Base-by-base conservation (phyloP, 2,113 vertebrate species). In the Elgaria multicarinata region DNA sequence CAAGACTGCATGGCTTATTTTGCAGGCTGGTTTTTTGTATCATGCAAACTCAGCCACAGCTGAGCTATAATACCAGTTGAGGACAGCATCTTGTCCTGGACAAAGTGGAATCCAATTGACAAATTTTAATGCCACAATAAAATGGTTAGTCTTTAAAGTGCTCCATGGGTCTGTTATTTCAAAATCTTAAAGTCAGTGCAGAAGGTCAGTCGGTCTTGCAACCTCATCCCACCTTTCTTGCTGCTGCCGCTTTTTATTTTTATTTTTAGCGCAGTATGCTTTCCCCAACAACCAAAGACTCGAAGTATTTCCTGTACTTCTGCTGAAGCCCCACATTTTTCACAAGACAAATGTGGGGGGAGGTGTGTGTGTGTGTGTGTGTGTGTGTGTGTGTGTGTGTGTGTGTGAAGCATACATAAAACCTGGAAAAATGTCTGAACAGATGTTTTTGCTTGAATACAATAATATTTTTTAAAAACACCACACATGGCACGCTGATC, bases 391-490 rank as follows among this genome's bases (percentile, higher is more conserved):
- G n/a, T n/a, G n/a, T n/a, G n/a, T n/a, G n/a, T n/a, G n/a, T n/a
- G n/a, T n/a, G n/a, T n/a, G n/a, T n/a, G n/a, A n/a, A 88, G 79
- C 91, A 93, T 7, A 20, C 46, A 82, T 94, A 93, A 94, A 95
- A 91, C 90, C 50, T 92, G 88, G 86, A 42, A 93, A 95, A 95
- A 95, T 89, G 93, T 94, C 93, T 91, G 92, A 95, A 94, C 95
- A 96, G 94, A 95, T 96, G 94, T 95, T 96, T 96, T 95, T 88
- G 50, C 89, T 94, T 93, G 94, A 95, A 95, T 92, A 91, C 87
- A 94, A 95, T 95, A 95, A 92, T 94, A 93, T 93, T 44, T 92
- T 88, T 92, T 90, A 74, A 58, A 76, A 74, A 76, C 93, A 95
- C 91, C 92, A 89, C 93, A 95, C 92, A 95, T 90, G 93, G 91